A percentile compares a stretch with the other conserved stretches of the same genome.
These are phyloP conservation scores for Tetramorium simillimum DNA, from an alignment of 1,140 invertebrate genomes.

Conservation along the genomic window DNA sequence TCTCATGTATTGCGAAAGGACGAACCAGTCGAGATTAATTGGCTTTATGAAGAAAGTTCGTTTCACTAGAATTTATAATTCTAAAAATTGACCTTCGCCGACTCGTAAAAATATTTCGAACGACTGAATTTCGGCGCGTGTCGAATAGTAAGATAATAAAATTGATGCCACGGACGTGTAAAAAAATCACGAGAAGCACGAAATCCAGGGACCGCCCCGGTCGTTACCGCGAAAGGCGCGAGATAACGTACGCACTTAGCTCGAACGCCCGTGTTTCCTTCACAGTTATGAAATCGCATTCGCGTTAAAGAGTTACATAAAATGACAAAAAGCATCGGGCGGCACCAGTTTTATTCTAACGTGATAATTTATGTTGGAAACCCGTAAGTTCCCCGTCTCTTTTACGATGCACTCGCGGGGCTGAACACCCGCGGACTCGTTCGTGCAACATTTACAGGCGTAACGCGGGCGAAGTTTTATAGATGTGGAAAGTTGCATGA, in stretches of 20 bases:
- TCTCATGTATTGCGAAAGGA: neutral
- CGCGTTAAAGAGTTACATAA: conserved; percentile 31
- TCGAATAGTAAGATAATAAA: neutral
- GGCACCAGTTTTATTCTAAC: conserved; percentile 10
- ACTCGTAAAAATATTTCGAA: neutral
- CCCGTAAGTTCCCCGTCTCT: neutral
- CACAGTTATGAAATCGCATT: conserved; percentile 21
- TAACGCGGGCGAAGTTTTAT: conserved; percentile 42
- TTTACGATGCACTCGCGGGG: conserved; percentile 7
- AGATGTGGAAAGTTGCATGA: conserved; percentile 17
- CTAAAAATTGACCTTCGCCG: neutral
- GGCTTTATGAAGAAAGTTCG: neutral
- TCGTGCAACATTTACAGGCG: conserved; percentile 22
- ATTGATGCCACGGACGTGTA: neutral
- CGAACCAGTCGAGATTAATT: neutral
- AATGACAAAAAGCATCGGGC: conserved; percentile 39
- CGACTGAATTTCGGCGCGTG: neutral
- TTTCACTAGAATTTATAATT: neutral
- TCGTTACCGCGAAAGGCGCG: neutral
- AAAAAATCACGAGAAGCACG: neutral
- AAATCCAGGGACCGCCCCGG: neutral
- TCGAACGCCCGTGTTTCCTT: neutral
- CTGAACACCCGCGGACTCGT: neutral
- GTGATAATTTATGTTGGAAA: conserved; percentile 53
- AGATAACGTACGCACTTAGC: neutral